Evolutionary conservation across 2,888 invertebrate genomes (phyloP).

Genomic region (Clistopyga incitator): DNA sequence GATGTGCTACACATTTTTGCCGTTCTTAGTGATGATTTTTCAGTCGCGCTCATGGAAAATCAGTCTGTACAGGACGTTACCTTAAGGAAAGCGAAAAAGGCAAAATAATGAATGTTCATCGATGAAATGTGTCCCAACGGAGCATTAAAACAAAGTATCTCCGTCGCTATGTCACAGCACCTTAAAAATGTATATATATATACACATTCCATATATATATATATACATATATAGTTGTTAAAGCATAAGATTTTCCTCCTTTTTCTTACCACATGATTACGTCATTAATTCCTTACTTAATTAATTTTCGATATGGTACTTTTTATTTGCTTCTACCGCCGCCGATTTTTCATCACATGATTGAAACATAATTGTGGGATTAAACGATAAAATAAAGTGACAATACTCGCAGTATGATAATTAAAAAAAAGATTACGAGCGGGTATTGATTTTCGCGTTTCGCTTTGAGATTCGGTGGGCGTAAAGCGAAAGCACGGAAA

Average conservation of each 20-base stretch:
- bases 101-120: no score
- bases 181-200: neutral
- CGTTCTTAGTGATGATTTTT: no score
- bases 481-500: slow-evolving; percentile 4
- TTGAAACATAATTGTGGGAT: slow-evolving; percentile 17
- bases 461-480: slow-evolving; percentile 7
- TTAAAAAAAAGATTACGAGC: neutral
- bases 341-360: neutral
- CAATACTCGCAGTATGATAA: neutral
- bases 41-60: no score
- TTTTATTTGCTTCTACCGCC: slow-evolving; percentile 8
- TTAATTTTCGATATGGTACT: slow-evolving; percentile 20
- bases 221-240: neutral
- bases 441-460: neutral
- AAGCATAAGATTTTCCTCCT: neutral
- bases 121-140: no score
- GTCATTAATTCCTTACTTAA: neutral
- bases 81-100: no score
- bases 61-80: no score
- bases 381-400: neutral
- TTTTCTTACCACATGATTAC: slow-evolving; percentile 23
- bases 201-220: no score
- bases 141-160: no score
- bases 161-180: no score
- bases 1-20: no score